These are phyloP conservation scores for Pelochelys cantorii DNA, from an alignment of 2,797 vertebrate species.

Conservation along the genomic window DNA sequence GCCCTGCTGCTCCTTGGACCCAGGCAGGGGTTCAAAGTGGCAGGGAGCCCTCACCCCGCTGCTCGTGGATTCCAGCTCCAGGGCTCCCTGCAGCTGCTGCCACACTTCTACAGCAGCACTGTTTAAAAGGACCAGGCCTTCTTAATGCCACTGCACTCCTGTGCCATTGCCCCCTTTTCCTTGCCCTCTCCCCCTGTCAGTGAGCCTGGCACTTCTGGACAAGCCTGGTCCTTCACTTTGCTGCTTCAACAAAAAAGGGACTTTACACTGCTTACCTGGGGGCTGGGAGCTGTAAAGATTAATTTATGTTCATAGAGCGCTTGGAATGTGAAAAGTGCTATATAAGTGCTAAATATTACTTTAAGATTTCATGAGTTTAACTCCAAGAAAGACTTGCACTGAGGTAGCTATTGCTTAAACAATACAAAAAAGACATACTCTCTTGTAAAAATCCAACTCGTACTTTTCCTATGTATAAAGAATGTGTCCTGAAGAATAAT, in stretches of 20 bases:
- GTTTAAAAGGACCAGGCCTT: too few species aligned
- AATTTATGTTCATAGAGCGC: constrained; percentile 37
- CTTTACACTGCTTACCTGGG: not conserved
- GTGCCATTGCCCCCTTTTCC: too few species aligned
- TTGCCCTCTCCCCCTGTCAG: too few species aligned
- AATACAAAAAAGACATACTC: not conserved
- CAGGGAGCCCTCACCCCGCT: too few species aligned
- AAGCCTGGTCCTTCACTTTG: not conserved
- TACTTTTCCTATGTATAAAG: constrained; percentile 7
- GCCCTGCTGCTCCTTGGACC: too few species aligned
- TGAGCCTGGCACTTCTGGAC: not conserved
- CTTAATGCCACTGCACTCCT: too few species aligned
- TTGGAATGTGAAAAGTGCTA: constrained; percentile 60
- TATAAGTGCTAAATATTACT: constrained; percentile 41
- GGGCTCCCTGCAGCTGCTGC: too few species aligned
- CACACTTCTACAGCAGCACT: too few species aligned
- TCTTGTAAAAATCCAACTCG: not conserved
- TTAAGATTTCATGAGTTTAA: constrained; percentile 47
- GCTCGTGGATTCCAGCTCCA: too few species aligned
- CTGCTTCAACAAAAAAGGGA: not conserved
- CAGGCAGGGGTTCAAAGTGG: too few species aligned
- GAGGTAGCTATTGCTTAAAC: constrained; percentile 57
- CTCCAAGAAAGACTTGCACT: constrained; percentile 21
- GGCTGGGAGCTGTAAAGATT: not conserved
- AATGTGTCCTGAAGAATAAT: not conserved